These are phyloP conservation scores for Chiroxiphia lanceolata DNA, from an alignment of 2,797 vertebrate genomes.

Conservation along the genomic window DNA sequence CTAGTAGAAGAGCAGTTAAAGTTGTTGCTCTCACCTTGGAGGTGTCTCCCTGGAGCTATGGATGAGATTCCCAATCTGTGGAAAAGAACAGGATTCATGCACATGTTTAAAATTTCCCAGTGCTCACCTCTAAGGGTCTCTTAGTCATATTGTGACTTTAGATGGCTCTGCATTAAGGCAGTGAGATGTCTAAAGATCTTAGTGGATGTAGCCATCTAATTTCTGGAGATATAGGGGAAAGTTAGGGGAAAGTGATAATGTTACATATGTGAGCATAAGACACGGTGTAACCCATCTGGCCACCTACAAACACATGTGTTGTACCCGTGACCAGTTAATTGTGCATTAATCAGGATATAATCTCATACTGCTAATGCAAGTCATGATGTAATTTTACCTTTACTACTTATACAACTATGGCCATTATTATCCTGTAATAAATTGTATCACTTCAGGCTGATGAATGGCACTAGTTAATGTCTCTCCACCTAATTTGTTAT, in stretches of 20 bases:
- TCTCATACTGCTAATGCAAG: conserved; percentile 62
- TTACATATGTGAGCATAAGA: neutral
- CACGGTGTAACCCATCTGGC: conserved; percentile 32
- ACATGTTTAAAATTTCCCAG: neutral
- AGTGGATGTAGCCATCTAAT: neutral
- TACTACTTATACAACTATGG: conserved; percentile 37
- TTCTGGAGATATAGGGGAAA: neutral
- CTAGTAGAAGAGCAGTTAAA: neutral
- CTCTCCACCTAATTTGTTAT: conserved; percentile 23
- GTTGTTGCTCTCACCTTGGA: neutral
- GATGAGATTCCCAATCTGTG: neutral
- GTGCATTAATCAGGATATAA: conserved; percentile 69
- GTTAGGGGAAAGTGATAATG: conserved; percentile 32
- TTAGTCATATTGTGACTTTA: neutral
- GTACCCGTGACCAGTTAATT: conserved; percentile 63
- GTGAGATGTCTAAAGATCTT: neutral
- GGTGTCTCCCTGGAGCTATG: accelerated
- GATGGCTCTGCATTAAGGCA: neutral
- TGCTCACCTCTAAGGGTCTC: neutral
- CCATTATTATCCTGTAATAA: conserved; percentile 58
- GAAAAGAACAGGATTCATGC: neutral
- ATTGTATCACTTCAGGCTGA: conserved; percentile 50
- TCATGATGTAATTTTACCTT: conserved; percentile 66
- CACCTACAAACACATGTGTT: conserved; percentile 43
- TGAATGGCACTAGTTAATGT: conserved; percentile 44